phyloP scores from a whole-genome alignment of 37 sponge, comb jelly and placozoan genomes.

The Chondrilla cf. caribensis region DNA sequence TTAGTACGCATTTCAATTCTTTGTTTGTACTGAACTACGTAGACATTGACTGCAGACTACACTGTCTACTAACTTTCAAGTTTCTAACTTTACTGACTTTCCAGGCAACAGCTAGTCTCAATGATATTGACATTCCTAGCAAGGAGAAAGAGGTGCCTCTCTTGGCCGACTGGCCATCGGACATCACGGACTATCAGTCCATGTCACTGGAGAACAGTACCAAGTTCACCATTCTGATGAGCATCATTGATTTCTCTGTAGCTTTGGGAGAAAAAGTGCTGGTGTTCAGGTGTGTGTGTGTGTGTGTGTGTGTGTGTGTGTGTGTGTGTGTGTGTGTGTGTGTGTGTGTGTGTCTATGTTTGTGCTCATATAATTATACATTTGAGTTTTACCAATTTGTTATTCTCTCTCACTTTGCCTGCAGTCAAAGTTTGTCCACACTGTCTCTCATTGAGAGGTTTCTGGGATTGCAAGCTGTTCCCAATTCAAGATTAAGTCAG shows the following conservation, averaged over 20 bases:
- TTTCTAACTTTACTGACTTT: too few species aligned
- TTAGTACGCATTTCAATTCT: too few species aligned
- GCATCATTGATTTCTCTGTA: constrained; percentile 72
- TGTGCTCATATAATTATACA: too few species aligned
- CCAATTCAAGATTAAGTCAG: background rate
- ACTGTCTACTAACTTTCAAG: too few species aligned
- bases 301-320: constrained; percentile 6
- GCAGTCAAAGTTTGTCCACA: constrained; percentile 88
- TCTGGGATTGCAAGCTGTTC: constrained; percentile 52
- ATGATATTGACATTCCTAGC: background rate
- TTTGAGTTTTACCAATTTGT: too few species aligned
- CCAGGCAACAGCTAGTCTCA: background rate
- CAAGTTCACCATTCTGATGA: constrained; percentile 83
- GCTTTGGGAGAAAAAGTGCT: constrained; percentile 83
- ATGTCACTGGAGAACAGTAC: constrained; percentile 73
- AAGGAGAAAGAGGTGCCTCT: constrained; percentile 3
- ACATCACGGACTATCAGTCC: constrained; percentile 50
- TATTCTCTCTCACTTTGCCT: too few species aligned
- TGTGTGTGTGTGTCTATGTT: too few species aligned
- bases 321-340: background rate
- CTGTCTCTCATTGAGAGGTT: constrained; percentile 81
- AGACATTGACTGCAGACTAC: too few species aligned
- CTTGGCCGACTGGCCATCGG: constrained; percentile 11
- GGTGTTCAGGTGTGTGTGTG: constrained; percentile 68
- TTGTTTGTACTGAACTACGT: too few species aligned